Base-by-base conservation (phyloP, 2,888 invertebrate genomes). In the Thelaira solivaga region DNA sequence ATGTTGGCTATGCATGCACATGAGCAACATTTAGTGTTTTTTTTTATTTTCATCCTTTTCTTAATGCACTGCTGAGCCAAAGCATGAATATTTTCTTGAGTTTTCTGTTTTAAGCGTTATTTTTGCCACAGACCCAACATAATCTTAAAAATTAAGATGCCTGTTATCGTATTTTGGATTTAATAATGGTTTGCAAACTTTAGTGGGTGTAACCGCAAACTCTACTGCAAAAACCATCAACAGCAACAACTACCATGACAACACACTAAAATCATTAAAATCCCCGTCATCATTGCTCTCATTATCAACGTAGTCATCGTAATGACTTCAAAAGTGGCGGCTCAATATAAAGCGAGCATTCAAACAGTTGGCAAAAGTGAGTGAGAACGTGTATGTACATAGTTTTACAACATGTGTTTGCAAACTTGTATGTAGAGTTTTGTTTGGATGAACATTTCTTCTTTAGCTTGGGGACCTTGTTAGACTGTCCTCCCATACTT, bases 181-280 rank as follows among this genome's bases (percentile, higher is more conserved):
- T 59, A 65, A 72, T 67, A 53, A 45, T 65, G 57, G 13, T 34
- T 45, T 39, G 36, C 31, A 47, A 22, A 8, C n/a, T 71, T 53
- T 61, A 59, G 55, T 72, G 49, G 72, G 67, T 77, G 72, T 51
- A 73, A 73, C 77, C 62, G 49, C 77, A 68, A 68, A 73, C 72
- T 49, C 57, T 26, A 64, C 49, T 34, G 36, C 62, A 61, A n/a
- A n/a, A n/a, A n/a, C n/a, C n/a, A n/a, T n/a, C n/a, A n/a, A 47
- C 20, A 41, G 57, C 49, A 47, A 13, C 45, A 57, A 64, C 55
- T 22, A 31, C 13, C 13, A 53, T 18, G 45, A 24, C 55, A 55
- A 34, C 55, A 45, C 45, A 7, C 20, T 47, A 51, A 45, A 71
- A 55, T 65, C 24, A 67, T 51, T 67, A 67, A 34, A 59, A 8